Evolutionary conservation across 2,888 invertebrate species (phyloP).

Genomic region (Zaprionus obscuricornis): DNA sequence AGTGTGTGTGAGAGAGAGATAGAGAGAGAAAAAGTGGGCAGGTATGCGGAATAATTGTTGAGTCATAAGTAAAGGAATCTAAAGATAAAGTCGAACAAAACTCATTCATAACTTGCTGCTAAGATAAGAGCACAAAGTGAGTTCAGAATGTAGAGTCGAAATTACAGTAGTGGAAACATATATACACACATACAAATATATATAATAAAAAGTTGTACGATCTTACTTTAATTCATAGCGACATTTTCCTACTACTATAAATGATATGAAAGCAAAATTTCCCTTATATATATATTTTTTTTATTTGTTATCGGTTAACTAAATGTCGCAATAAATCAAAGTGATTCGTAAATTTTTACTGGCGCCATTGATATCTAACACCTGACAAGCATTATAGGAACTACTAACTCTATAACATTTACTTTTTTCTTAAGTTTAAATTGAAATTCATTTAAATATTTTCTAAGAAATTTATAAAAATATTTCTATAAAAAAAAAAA

Average conservation of each 20-base stretch:
- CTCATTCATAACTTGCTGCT: slow-evolving; percentile 38
- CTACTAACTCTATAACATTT: too few species aligned
- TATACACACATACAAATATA: too few species aligned
- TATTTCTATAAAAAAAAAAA: too few species aligned
- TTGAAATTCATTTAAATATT: too few species aligned
- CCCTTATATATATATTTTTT: slow-evolving; percentile 1
- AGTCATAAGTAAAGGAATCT: slow-evolving; percentile 25
- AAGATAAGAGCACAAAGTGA: slow-evolving; percentile 15
- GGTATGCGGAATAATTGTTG: slow-evolving; percentile 5
- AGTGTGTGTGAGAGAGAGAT: slow-evolving; percentile 12
- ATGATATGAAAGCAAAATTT: not conserved
- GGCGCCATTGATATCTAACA: slow-evolving; percentile 28
- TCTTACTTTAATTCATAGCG: too few species aligned
- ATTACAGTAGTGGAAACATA: too few species aligned
- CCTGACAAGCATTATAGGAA: too few species aligned
- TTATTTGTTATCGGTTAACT: slow-evolving; percentile 21
- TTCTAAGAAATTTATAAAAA: too few species aligned
- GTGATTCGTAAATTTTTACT: not conserved
- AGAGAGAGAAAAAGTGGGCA: slow-evolving; percentile 5
- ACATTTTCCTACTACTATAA: too few species aligned
- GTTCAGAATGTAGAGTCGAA: slow-evolving; percentile 7
- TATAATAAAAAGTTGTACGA: too few species aligned
- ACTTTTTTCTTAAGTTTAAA: not conserved
- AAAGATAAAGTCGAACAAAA: not conserved
- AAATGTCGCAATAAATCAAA: slow-evolving; percentile 23